These are phyloP conservation scores for Lepilemur ruficaudatus DNA, from an alignment of 2,797 vertebrate species.

Conservation along the genomic window DNA sequence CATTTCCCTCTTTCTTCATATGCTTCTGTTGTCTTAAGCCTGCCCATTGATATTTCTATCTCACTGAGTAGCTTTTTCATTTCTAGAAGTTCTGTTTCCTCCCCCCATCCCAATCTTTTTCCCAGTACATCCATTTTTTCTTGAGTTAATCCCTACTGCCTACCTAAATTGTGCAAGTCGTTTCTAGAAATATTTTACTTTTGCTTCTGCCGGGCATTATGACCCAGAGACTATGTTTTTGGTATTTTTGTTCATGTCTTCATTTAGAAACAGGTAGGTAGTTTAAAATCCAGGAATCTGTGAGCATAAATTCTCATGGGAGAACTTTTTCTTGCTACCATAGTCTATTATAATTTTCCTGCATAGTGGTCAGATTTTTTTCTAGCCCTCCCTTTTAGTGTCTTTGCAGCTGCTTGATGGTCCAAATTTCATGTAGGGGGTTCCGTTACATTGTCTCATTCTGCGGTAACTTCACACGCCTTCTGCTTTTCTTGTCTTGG, in stretches of 20 bases:
- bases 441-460: not conserved
- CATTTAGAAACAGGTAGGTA: not conserved
- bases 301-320: not conserved
- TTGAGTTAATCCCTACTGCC: not conserved
- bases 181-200: not conserved
- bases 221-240: not conserved
- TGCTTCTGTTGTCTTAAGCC: not conserved
- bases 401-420: not conserved
- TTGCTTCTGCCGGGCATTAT: not conserved
- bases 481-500: not conserved
- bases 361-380: not conserved
- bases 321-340: not conserved
- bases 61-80: not conserved
- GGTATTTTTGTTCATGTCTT: not conserved
- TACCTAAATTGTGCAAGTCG: not conserved
- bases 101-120: not conserved
- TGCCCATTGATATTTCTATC: not conserved
- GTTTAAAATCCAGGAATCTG: not conserved
- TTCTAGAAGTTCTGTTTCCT: not conserved
- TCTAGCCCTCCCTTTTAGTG: not conserved
- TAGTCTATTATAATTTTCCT: not conserved
- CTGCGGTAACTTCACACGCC: fast-evolving
- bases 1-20: not conserved
- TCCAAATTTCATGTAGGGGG: not conserved
- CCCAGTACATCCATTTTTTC: not conserved